Percentiles rank a stretch among this genome's conserved stretches.
These are phyloP conservation scores for Callosobruchus maculatus DNA, from an alignment of 2,888 invertebrate species.

Conservation along the genomic window DNA sequence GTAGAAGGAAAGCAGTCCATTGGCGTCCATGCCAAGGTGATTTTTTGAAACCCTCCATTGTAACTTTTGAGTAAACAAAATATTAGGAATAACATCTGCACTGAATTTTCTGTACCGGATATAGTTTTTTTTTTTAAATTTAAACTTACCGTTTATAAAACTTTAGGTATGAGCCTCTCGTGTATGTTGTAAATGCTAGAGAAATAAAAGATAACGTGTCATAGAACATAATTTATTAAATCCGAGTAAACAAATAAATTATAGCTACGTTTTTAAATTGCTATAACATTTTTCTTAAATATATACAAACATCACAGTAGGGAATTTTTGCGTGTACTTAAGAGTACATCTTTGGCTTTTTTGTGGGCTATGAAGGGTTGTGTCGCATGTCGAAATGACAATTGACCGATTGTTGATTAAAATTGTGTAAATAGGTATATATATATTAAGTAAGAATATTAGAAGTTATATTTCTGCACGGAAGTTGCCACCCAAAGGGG, in stretches of 20 bases:
- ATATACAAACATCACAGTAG: background rate
- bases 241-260: background rate
- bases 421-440: background rate
- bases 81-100: too few species aligned
- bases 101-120: too few species aligned
- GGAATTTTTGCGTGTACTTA: background rate
- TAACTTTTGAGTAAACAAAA: too few species aligned
- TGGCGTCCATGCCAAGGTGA: too few species aligned
- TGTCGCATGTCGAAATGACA: background rate
- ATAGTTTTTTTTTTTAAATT: too few species aligned
- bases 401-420: background rate
- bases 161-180: too few species aligned
- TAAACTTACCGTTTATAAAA: too few species aligned
- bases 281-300: background rate
- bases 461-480: background rate
- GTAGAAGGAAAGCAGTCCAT: too few species aligned
- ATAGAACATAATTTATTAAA: background rate
- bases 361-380: background rate
- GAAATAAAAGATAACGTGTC: background rate
- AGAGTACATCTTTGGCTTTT: background rate
- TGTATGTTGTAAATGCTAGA: too few species aligned
- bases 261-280: background rate
- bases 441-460: background rate
- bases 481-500: background rate
- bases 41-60: too few species aligned